A percentile compares a stretch with the other conserved stretches of the same genome.
phyloP scores from a whole-genome alignment of 2,113 vertebrate species.

The Pyrgilauda ruficollis region DNA sequence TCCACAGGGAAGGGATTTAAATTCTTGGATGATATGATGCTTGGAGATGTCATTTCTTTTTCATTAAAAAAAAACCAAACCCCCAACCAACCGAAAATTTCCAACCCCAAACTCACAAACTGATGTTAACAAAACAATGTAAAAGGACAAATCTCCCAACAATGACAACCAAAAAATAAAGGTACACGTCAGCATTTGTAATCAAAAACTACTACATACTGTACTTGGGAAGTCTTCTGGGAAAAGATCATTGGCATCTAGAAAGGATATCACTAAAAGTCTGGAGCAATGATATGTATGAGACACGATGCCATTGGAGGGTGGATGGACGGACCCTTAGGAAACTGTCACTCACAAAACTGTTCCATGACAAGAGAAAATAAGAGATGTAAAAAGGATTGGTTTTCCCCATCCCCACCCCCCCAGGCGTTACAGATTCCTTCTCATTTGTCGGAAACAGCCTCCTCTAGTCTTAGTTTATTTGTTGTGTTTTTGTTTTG shows the following conservation, averaged over 20 bases:
- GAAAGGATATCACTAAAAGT: conserved; percentile 61
- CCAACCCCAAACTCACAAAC: conserved; percentile 45
- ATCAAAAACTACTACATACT: conserved; percentile 69
- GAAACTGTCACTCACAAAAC: conserved; percentile 43
- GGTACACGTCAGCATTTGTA: conserved; percentile 52
- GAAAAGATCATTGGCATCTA: conserved; percentile 66
- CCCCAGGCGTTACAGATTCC: conserved; percentile 25
- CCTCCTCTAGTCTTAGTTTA: conserved; percentile 37
- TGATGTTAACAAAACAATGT: conserved; percentile 73
- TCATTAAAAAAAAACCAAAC: conserved; percentile 33
- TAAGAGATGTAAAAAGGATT: conserved; percentile 45
- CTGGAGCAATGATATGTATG: conserved; percentile 49
- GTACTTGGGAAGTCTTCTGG: conserved; percentile 59
- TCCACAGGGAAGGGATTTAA: conserved; percentile 66
- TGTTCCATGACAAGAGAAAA: conserved; percentile 47
- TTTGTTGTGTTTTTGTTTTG: neutral
- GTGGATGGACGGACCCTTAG: conserved; percentile 3
- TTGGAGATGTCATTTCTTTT: conserved; percentile 72
- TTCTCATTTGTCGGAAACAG: conserved; percentile 35
- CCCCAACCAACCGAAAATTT: conserved; percentile 38
- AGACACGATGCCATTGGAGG: conserved; percentile 50
- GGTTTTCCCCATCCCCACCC: neutral
- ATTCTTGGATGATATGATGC: conserved; percentile 69
- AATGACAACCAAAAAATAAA: conserved; percentile 63
- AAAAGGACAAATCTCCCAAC: conserved; percentile 60